These are phyloP conservation scores for Cottus gobio DNA, from an alignment of 2,113 vertebrate genomes.

Conservation along the genomic window DNA sequence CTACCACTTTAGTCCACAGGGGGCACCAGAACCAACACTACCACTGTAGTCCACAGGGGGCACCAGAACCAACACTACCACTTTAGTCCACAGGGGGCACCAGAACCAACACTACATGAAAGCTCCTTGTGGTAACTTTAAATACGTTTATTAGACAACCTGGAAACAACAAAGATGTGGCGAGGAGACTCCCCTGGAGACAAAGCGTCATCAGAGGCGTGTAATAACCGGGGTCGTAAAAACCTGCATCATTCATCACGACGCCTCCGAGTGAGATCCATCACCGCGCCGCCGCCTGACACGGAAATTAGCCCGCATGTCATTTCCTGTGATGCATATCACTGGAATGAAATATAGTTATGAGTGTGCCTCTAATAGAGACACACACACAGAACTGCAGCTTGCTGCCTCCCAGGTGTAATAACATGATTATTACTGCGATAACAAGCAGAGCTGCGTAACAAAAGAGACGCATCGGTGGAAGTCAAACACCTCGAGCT, in stretches of 20 bases:
- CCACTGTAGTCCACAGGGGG: no score
- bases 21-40: no score
- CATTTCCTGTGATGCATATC: conserved; percentile 41
- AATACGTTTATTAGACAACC: no score
- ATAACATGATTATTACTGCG: conserved; percentile 51
- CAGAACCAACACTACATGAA: no score
- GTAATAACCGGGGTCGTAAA: conserved; percentile 73
- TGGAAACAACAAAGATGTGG: no score
- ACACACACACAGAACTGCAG: conserved; percentile 18
- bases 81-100: no score
- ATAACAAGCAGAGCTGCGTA: conserved; percentile 22
- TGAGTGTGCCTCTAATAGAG: conserved; percentile 20
- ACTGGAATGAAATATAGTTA: conserved; percentile 25
- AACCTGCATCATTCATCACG: conserved; percentile 58
- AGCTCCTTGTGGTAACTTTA: no score
- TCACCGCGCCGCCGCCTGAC: conserved; percentile 29
- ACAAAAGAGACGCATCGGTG: conserved; percentile 48
- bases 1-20: no score
- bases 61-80: no score
- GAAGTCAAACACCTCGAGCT: conserved; percentile 43
- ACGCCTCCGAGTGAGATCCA: conserved; percentile 49
- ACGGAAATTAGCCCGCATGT: conserved; percentile 53
- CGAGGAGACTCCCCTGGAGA: no score
- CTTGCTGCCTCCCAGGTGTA: conserved; percentile 43
- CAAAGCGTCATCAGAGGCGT: conserved; percentile 49